These are phyloP conservation scores for Atrina japonica DNA, from an alignment of 2,888 invertebrate species.

Conservation along the genomic window DNA sequence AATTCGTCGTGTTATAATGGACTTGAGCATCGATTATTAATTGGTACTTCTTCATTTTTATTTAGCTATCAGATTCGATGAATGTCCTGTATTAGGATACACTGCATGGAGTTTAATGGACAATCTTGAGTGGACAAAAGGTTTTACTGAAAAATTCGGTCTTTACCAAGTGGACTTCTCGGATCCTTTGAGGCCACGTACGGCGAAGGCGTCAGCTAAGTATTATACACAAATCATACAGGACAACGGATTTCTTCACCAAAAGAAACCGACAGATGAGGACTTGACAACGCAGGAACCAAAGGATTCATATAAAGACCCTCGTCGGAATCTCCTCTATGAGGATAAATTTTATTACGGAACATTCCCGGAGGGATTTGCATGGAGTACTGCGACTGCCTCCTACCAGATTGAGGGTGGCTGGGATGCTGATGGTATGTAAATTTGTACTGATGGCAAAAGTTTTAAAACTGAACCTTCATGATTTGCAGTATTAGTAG, in stretches of 20 bases:
- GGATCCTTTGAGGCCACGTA: conserved; percentile 82
- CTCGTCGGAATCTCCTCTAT: conserved; percentile 12
- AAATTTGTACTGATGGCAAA: too few relatives aligned
- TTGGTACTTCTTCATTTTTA: too few relatives aligned
- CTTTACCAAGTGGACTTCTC: conserved; percentile 82
- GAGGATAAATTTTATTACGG: conserved; percentile 61
- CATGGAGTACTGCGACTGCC: conserved; percentile 81
- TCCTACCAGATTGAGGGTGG: conserved; percentile 86
- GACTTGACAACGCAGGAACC: not conserved
- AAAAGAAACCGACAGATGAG: not conserved
- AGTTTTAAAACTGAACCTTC: too few relatives aligned
- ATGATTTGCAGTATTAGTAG: too few relatives aligned
- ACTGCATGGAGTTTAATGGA: conserved; percentile 90
- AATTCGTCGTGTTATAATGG: too few relatives aligned
- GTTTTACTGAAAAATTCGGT: conserved; percentile 87
- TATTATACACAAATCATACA: conserved; percentile 60
- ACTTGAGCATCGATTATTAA: too few relatives aligned
- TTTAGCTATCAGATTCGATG: conserved; percentile 69
- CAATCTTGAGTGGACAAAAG: conserved; percentile 90
- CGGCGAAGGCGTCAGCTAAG: conserved; percentile 84
- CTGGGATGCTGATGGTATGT: conserved; percentile 84
- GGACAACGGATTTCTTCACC: conserved; percentile 50
- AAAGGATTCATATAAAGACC: not conserved
- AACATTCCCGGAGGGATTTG: conserved; percentile 72
- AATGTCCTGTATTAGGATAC: conserved; percentile 83